These are phyloP conservation scores for Apotomis capreana DNA, from an alignment of 2,888 invertebrate genomes.

Conservation along the genomic window DNA sequence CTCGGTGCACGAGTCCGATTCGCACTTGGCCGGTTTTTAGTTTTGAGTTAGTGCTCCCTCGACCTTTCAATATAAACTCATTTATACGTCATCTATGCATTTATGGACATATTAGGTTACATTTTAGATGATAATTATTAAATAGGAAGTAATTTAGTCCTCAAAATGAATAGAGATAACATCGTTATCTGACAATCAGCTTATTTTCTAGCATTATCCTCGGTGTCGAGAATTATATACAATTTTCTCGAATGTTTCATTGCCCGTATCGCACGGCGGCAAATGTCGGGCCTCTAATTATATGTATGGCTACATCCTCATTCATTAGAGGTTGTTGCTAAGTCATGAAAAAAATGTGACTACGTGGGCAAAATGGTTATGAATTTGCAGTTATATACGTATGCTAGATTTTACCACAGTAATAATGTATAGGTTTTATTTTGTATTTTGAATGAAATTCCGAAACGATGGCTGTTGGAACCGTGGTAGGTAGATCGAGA, in stretches of 20 bases:
- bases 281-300: constrained; percentile 26
- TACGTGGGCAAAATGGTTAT: not conserved
- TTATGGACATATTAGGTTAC: no score
- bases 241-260: constrained; percentile 35
- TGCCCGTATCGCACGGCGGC: not conserved
- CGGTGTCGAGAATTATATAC: constrained; percentile 27
- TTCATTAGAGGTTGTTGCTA: constrained; percentile 1
- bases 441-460: no score
- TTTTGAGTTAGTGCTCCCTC: no score
- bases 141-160: constrained; percentile 13
- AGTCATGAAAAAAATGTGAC: constrained; percentile 30
- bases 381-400: not conserved
- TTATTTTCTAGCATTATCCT: constrained; percentile 34
- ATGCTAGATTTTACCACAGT: no score
- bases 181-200: constrained; percentile 35
- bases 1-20: no score
- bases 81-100: no score
- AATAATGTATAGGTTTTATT: no score
- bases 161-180: constrained; percentile 12
- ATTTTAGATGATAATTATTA: not conserved
- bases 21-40: no score
- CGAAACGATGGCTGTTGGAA: no score
- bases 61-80: no score
- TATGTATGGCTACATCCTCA: constrained; percentile 23
- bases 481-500: no score